Evolutionary conservation across 30 jellyfish, hydroid and myxozoan genomes (phyloP), one percentile per base, ranked within the genome.

Genomic region (Nemopilema nomurai): DNA sequence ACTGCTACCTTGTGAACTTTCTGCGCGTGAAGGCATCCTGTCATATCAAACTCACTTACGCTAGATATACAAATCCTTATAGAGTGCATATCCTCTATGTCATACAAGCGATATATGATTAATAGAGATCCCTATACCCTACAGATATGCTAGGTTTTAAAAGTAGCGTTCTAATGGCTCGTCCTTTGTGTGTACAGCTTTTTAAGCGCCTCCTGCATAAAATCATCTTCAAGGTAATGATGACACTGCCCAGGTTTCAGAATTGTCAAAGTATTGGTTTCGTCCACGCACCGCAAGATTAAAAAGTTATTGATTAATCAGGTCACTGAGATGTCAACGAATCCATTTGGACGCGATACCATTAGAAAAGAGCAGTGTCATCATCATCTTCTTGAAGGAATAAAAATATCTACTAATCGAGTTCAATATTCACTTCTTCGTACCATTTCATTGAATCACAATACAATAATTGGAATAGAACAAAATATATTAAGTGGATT

Each of bases 401-500:
- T 41, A 41, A 3, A 41, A 41, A 41, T 41, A 3, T 41, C 57
- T 41, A 41, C 57, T 13, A 3, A 41, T 3, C 57, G 57, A 41
- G 9, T 6, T 41, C 57, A 41, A 41, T 41, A 41, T 41, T 13
- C 57, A 41, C 57, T 13, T 41, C 13, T 41, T 41, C 57, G 64
- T 76, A 50, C 1, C 76, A 76, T 25, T 51, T 18, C 62, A 23
- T 9, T 57, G 57, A 78, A 62, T 74, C 30, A 19, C 30, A 63
- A 19, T 63, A 71, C 31, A 66, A 8, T 28, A 80, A 80, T 80
- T 80, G 74, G 76, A 80, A 80, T 80, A 63, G 89, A 80, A 80
- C 89, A 50, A 26, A 80, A 80, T 80, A 78, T 80, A 80, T 80
- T 80, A 80, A 80, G 89, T 51, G 65, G 89, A 64, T 80, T 67